Evolutionary conservation across 2,113 vertebrate genomes (phyloP).

Genomic region (Micromys minutus): DNA sequence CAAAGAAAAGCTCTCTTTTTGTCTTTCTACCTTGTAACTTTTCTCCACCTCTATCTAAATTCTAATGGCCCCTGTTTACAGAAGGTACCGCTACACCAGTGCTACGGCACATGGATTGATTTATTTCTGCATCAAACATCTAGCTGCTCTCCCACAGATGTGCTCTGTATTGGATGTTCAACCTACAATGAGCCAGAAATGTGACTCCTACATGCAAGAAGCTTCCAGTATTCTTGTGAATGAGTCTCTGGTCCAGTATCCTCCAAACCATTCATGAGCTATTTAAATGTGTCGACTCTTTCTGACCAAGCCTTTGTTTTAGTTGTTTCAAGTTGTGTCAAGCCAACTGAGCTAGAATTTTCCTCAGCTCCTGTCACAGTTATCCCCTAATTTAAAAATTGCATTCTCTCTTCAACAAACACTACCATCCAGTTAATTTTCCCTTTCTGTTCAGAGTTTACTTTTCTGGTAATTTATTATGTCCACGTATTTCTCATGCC

Average conservation of each 20-base stretch:
- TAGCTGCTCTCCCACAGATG: neutral
- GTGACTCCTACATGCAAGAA: neutral
- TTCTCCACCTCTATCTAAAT: neutral
- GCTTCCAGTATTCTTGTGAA: neutral
- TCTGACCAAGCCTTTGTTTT: neutral
- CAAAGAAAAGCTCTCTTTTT: neutral
- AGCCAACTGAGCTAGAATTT: neutral
- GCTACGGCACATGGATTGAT: neutral
- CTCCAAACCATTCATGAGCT: neutral
- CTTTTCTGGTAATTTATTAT: neutral
- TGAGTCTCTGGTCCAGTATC: neutral
- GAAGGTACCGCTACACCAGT: neutral
- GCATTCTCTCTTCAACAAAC: neutral
- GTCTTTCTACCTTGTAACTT: neutral
- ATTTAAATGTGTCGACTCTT: neutral
- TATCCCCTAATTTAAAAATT: neutral
- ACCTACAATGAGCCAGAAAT: neutral
- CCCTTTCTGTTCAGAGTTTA: neutral
- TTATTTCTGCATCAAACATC: neutral
- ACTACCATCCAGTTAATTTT: neutral
- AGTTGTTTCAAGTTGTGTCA: neutral
- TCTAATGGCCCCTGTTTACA: neutral
- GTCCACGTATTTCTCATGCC: neutral
- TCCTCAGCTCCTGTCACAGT: neutral
- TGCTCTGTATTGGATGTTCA: neutral